Percentiles rank a stretch among this genome's conserved stretches.
phyloP scores from a whole-genome alignment of 2,113 vertebrate species.

The Aplodontia rufa region DNA sequence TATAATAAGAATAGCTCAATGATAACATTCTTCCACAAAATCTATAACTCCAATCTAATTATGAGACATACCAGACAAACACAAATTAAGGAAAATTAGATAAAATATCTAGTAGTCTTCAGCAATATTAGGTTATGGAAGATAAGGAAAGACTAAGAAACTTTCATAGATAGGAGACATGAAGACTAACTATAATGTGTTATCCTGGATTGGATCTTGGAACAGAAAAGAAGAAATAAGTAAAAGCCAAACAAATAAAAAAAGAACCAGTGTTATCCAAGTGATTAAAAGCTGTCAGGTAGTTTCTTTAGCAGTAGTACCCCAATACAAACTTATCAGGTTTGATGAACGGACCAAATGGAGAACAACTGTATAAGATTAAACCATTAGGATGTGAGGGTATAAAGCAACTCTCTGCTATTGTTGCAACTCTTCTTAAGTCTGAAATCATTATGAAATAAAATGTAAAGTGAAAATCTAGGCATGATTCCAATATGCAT shows the following conservation, averaged over 20 bases:
- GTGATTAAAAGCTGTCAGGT: no score
- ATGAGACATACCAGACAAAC: neutral
- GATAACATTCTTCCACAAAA: neutral
- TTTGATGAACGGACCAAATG: neutral
- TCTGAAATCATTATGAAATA: neutral
- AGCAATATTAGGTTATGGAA: neutral
- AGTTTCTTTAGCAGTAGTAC: neutral
- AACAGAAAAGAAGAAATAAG: rapidly evolving
- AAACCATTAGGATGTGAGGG: neutral
- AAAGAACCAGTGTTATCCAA: neutral
- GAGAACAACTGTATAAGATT: neutral
- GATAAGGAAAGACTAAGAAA: no score
- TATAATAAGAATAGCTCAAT: neutral
- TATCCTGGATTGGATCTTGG: neutral
- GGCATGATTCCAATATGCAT: neutral
- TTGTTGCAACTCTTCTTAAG: neutral
- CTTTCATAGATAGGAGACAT: neutral
- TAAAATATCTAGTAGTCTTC: neutral
- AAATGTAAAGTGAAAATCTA: neutral
- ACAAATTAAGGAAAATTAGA: neutral
- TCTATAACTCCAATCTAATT: neutral
- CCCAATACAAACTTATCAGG: neutral
- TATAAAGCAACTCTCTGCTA: neutral
- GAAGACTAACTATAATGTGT: neutral
- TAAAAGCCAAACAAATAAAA: no score